Base-by-base conservation (phyloP, 1,140 invertebrate species). In the Mycetomoellerius zeteki region DNA sequence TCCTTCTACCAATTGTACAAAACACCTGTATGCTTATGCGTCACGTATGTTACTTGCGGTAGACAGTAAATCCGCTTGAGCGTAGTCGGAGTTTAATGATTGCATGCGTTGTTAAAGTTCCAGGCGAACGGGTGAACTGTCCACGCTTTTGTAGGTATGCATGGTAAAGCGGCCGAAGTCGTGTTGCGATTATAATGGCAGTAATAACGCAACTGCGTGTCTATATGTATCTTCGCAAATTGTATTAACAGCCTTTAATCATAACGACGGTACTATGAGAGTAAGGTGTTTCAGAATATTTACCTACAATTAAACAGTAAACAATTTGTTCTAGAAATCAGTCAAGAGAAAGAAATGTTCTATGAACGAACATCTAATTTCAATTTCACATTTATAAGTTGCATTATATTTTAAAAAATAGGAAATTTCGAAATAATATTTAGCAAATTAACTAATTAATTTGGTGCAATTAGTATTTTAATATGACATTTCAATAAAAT, bases 51-150 rank as follows among this genome's bases (percentile, higher is more conserved):
- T 69, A 72, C 47, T 62, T 27, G 64, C 77, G 10, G 43, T 78
- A 71, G 27, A 81, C 47, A 3, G 52, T 67, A 86, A 86, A 56
- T 52, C 67, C 65, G 85, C 85, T 86, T 86, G 30, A 67, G 43
- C 52, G 14, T 54, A 52, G 73, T 67, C 43, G 14, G 33, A 81
- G 37, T 80, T 86, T 86, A 86, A 86, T 72, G 77, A 86, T 86
- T 47, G 77, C 85, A 82, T 82, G 77, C 52, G 52, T 86, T 82
- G 54, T 86, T 72, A 69, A 82, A 86, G 67, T 82, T 86, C 24
- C 62, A 86, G 62, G 24, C 58, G 75, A 80, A 60, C 47, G 56
- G 65, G 77, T 62, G 56, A 86, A 82, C 54, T 82, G 77, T 82
- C 58, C 30, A 72, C 16, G 65, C 78, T 86, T 86, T 86, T 62